Evolutionary conservation across 2,888 invertebrate species (phyloP).

Genomic region (Cyrtodaria siliqua): DNA sequence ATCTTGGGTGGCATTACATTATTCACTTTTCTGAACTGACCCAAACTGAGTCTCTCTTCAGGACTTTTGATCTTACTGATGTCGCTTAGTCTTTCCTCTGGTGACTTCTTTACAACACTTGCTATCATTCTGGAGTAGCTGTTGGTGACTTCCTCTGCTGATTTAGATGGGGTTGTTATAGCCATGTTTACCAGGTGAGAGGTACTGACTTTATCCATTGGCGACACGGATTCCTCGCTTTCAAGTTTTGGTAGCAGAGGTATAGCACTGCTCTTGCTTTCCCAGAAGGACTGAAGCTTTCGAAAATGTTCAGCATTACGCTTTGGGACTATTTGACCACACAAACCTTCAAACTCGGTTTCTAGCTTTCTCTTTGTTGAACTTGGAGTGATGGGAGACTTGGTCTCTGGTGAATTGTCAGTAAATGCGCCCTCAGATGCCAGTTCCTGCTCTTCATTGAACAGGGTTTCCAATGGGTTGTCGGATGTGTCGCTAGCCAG

Average conservation of each 20-base stretch:
- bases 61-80: neutral
- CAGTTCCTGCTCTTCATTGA: conserved; percentile 25
- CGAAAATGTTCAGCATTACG: conserved; percentile 2
- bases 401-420: neutral
- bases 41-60: conserved; percentile 7
- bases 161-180: conserved; percentile 6
- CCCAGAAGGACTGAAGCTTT: conserved; percentile 34
- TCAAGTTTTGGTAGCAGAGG: too few relatives aligned
- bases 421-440: neutral
- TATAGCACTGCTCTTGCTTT: conserved; percentile 22
- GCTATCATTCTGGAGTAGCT: conserved; percentile 8
- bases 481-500: conserved; percentile 27
- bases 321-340: conserved; percentile 3
- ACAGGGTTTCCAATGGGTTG: conserved; percentile 7
- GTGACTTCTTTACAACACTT: conserved; percentile 2
- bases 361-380: conserved; percentile 27
- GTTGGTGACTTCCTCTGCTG: conserved; percentile 6
- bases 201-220: too few relatives aligned
- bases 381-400: too few relatives aligned
- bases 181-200: neutral
- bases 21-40: conserved; percentile 1
- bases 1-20: conserved; percentile 11
- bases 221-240: conserved; percentile 4
- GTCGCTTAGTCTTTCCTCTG: neutral
- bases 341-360: conserved; percentile 6